Percentiles rank a stretch among this genome's conserved stretches.
phyloP scores from a whole-genome alignment of 1,140 invertebrate species.

The Brachionus manjavacas region DNA sequence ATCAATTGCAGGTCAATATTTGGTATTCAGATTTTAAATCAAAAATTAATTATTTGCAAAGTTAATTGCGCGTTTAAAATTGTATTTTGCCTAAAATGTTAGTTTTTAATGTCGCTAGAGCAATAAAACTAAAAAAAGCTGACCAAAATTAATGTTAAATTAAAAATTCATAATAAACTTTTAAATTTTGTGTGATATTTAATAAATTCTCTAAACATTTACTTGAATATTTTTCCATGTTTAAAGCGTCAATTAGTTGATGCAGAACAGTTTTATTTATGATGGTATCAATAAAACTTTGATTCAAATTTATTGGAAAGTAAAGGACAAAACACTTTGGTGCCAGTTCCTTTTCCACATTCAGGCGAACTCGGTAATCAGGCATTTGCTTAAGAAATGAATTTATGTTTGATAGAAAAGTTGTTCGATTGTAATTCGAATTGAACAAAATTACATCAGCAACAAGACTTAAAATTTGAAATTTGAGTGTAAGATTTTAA shows the following conservation, averaged over 20 bases:
- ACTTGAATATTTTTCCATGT: slow-evolving; percentile 15
- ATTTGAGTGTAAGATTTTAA: not conserved
- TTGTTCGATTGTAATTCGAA: slow-evolving; percentile 66
- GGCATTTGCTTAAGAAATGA: slow-evolving; percentile 67
- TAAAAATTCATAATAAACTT: not conserved
- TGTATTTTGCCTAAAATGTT: not conserved
- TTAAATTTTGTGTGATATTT: not conserved
- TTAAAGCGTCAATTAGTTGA: not conserved
- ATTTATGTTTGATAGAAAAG: slow-evolving; percentile 65
- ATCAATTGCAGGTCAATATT: not conserved
- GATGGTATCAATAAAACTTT: slow-evolving; percentile 2
- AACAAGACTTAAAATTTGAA: slow-evolving; percentile 62
- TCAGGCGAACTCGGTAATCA: slow-evolving; percentile 62
- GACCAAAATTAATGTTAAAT: not conserved
- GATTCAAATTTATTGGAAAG: slow-evolving; percentile 63
- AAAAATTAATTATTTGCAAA: not conserved
- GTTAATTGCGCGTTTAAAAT: not conserved
- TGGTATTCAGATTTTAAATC: not conserved
- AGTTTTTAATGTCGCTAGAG: not conserved
- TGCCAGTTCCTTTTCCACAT: slow-evolving; percentile 58
- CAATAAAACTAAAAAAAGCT: not conserved
- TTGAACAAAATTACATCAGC: slow-evolving; percentile 71
- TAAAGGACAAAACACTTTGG: slow-evolving; percentile 66
- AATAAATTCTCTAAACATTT: not conserved
- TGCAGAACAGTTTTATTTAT: slow-evolving; percentile 8